Base-by-base conservation (phyloP, 1,140 invertebrate species). In the Oncopodura yosiiana region DNA sequence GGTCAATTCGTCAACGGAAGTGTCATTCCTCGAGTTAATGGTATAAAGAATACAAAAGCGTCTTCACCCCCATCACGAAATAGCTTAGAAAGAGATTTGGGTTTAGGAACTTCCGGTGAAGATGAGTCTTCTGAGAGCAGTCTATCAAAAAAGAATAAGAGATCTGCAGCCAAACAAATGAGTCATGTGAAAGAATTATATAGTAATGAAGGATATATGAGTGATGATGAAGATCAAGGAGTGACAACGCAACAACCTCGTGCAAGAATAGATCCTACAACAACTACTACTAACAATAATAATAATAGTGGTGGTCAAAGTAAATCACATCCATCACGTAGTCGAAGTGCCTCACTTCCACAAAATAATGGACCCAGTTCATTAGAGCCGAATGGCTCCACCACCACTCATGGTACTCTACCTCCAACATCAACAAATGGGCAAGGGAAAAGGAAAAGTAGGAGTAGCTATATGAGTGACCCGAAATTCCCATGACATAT, bases 71-170 rank as follows among this genome's bases (percentile, higher is more conserved):
- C 61, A 9, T 60, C 57, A 14, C 56, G 62, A 6, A 58, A 61
- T n/a, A 62, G 58, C 45, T 59, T 65, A 3, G 87, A 93, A 29
- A 85, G 88, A 68, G 88, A 93, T 69, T 74, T 84, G 3, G 88
- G 87, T 0, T 70, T 93, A 0, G 88, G 88, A 0, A 92, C 87
- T 3, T 90, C 86, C 1, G 85, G 79, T 51, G 71, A 73, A 58
- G 86, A 81, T 69, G 67, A 68, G 56, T 85, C 77, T 3, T 86
- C 77, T 45, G 83, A 84, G 65, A 80, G 76, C 58, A 84, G 79
- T 60, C 81, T 80, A 0, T 83, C 78, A 56, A 81, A 82, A 61
- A 52, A 69, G 69, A 71, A 74, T 39, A 75, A 78, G 49, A 9
- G 76, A 12, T 73, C 73, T 16, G 74, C 75, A 38, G 55, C 55